Evolutionary conservation across 2,113 vertebrate genomes (phyloP), one percentile per base, ranked within the genome.

Genomic region (Odocoileus virginianus): DNA sequence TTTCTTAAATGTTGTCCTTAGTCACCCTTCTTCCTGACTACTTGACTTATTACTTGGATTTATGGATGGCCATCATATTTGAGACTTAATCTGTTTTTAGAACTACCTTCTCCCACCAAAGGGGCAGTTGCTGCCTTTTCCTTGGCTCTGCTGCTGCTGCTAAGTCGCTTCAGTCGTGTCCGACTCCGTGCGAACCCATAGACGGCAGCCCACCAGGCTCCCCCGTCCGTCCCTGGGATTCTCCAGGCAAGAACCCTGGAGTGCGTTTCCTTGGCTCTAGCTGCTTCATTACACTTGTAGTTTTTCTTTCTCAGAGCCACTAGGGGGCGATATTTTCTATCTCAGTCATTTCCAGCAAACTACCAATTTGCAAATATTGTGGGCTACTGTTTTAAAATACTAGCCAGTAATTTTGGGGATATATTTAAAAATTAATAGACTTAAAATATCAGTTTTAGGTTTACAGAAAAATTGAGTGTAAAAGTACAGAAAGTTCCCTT

Each of bases 261-360:
- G 47, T 50, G 47, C 12, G 47, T 93, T 78, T 85, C 21, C 54
- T 78, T 67, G 21, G 23, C 14, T 92, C 17, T 3, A 15, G 27
- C n/a, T 28, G 25, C 7, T 71, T 91, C 19, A 52, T 14, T 50
- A 19, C 23, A 58, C 16, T 64, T 95, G 50, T 17, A 45, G 28
- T 61, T 95, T 92, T 97, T 84, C 78, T 61, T 30, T 25, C 45
- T 91, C 10, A 76, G 13, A 21, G 45, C 82, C 91, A 95, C 81
- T 15, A 95, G 95, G 27, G 88, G 89, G 91, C 52, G 45, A 23
- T 87, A 87, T 94, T 94, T 67, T 79, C 92, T 57, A 40, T 86
- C 27, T 71, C 12, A 15, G 57, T 82, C 50, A 86, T 91, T 92
- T 86, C 52, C 87, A 76, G 55, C 30, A 89, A 94, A 94, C 25